Evolutionary conservation across 2,888 invertebrate species (phyloP).

Genomic region (Malthinus seriepunctatus): DNA sequence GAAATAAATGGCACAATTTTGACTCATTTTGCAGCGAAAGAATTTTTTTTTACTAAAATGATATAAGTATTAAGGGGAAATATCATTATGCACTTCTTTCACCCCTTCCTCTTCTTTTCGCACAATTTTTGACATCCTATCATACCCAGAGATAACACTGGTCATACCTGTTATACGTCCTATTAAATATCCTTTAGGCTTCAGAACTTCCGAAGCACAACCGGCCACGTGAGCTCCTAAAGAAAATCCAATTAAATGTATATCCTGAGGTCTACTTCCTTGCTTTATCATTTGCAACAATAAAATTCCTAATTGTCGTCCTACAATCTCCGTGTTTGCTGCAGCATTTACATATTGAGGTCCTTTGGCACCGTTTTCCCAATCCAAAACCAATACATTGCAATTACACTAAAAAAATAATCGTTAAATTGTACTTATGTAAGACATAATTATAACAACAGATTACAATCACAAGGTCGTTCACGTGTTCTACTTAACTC

Average conservation of each 20-base stretch:
- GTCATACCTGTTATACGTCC: constrained; percentile 66
- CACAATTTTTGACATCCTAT: neutral
- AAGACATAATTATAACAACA: neutral
- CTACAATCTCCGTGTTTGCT: constrained; percentile 64
- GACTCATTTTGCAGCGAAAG: too few species aligned
- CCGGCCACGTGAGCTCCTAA: constrained; percentile 65
- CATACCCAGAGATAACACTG: too few species aligned
- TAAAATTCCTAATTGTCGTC: constrained; percentile 61
- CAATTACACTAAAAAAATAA: constrained; percentile 55
- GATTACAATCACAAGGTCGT: too few species aligned
- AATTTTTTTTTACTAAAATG: too few species aligned
- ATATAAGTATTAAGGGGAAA: too few species aligned
- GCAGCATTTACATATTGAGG: constrained; percentile 61
- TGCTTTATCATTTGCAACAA: constrained; percentile 55
- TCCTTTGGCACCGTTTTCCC: constrained; percentile 61
- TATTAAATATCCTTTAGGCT: constrained; percentile 53
- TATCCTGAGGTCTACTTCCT: constrained; percentile 53
- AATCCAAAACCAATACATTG: constrained; percentile 61
- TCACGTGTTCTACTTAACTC: too few species aligned
- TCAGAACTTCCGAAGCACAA: constrained; percentile 60
- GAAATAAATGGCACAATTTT: too few species aligned
- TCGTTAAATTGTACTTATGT: neutral
- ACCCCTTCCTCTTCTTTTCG: neutral
- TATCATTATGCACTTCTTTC: too few species aligned
- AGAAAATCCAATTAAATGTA: constrained; percentile 64